phyloP scores from a whole-genome alignment of 1,140 invertebrate species.

The Batillaria attramentaria region DNA sequence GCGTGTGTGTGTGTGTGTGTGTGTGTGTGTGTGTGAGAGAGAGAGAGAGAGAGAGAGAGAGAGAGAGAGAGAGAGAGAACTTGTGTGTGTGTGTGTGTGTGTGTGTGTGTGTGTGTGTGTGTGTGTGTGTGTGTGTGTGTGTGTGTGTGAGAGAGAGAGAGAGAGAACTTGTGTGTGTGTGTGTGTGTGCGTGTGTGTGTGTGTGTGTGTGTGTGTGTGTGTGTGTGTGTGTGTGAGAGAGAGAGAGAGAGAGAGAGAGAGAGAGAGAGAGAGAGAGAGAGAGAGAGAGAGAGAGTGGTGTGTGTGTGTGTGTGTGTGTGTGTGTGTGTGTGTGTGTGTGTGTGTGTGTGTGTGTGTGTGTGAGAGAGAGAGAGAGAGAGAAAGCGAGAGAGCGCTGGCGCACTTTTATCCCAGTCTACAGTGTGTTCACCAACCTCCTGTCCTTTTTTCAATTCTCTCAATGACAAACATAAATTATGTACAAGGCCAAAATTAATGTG shows the following conservation, averaged over 20 bases:
- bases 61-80: neutral
- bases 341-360: neutral
- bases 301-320: neutral
- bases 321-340: slow-evolving; percentile 6
- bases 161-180: neutral
- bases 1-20: slow-evolving; percentile 3
- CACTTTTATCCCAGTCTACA: too few species aligned
- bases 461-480: too few species aligned
- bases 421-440: too few species aligned
- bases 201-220: slow-evolving; percentile 1
- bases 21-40: neutral
- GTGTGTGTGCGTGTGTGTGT: neutral
- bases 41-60: neutral
- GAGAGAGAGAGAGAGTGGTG: neutral
- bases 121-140: neutral
- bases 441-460: too few species aligned
- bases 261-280: neutral
- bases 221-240: neutral
- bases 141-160: neutral
- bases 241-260: neutral
- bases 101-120: slow-evolving; percentile 12
- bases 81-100: neutral
- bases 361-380: neutral
- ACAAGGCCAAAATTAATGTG: too few species aligned
- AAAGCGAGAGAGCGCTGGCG: neutral